Evolutionary conservation across 2,797 vertebrate species (phyloP).

Genomic region (Lerista edwardsae): DNA sequence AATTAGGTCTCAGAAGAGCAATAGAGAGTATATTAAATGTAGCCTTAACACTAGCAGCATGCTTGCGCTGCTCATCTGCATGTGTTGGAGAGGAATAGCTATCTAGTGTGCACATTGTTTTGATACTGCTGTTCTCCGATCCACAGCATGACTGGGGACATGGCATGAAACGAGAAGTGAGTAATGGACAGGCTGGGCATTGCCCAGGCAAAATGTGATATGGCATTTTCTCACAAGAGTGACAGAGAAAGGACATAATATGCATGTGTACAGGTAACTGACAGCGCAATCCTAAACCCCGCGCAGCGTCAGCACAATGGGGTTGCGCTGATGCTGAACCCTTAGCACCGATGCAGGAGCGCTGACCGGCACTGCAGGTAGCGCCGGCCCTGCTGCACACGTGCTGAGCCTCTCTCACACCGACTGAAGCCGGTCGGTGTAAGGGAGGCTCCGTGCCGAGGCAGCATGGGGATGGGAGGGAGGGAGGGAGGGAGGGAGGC

Average conservation of each 20-base stretch:
- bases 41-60: conserved; percentile 27
- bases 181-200: not conserved
- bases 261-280: not conserved
- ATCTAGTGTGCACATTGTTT: conserved; percentile 42
- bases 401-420: too few relatives aligned
- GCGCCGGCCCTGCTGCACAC: too few relatives aligned
- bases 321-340: too few relatives aligned
- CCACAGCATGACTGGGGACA: not conserved
- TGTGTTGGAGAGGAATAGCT: conserved; percentile 43
- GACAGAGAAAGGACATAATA: not conserved
- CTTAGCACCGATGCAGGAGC: too few relatives aligned
- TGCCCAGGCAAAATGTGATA: not conserved
- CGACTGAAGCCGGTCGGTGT: too few relatives aligned
- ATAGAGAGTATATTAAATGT: conserved; percentile 52
- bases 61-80: conserved; percentile 21
- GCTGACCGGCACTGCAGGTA: too few relatives aligned
- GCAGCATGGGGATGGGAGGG: too few relatives aligned
- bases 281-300: too few relatives aligned
- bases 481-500: too few relatives aligned
- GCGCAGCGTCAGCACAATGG: too few relatives aligned
- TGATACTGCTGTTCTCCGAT: conserved; percentile 23
- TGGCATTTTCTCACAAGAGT: not conserved
- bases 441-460: too few relatives aligned
- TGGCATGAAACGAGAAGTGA: not conserved
- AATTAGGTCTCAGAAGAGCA: conserved; percentile 63